Evolutionary conservation across 1,140 invertebrate species (phyloP), one percentile per base, ranked within the genome.

Genomic region (Drosophila parvula): DNA sequence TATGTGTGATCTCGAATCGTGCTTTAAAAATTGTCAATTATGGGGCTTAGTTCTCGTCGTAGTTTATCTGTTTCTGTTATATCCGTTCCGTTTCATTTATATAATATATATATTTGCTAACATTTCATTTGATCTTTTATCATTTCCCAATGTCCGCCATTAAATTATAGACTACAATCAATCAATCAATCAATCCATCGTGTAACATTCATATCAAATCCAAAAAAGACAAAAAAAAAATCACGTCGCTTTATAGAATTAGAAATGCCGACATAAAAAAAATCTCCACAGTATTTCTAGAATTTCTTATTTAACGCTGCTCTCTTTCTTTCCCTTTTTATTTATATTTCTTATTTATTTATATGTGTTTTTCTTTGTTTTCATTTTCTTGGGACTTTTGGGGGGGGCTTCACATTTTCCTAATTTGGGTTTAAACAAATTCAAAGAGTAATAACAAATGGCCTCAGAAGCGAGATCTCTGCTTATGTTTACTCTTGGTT

Each of bases 11-110:
- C 74, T 85, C 83, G 82, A 79, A 82, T 86, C 79, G 82, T 88
- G 83, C 83, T 88, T 86, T 88, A 88, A 86, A 76, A 86, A 88
- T 79, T 78, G 63, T 82, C 83, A 82, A 86, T 88, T 75, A 79
- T 63, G 82, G 82, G 81, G 81, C 82, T 78, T 81, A 85, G 61
- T 74, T 74, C 50, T 51, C 51, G 14, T 75, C 34, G 32, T 56
- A 38, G 58, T 50, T 50, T 41, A 43, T 81, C 11, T 43, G 9
- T 59, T 64, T 55, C 50, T 43, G 12, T 43, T 43, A 22, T 22
- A 22, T 22, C 22, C 3, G 22, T 22, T 22, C 22, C 22, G 22
- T 22, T 45, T 43, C 32, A 41, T 28, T 40, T 55, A 36, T 63
- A n/a, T 74, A 67, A 67, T 58, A 44, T 43, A 58, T 79, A 61